These are phyloP conservation scores for Ophiothrix spiculata DNA, from an alignment of 35 echinoderm and acorn worm genomes.

Conservation along the genomic window DNA sequence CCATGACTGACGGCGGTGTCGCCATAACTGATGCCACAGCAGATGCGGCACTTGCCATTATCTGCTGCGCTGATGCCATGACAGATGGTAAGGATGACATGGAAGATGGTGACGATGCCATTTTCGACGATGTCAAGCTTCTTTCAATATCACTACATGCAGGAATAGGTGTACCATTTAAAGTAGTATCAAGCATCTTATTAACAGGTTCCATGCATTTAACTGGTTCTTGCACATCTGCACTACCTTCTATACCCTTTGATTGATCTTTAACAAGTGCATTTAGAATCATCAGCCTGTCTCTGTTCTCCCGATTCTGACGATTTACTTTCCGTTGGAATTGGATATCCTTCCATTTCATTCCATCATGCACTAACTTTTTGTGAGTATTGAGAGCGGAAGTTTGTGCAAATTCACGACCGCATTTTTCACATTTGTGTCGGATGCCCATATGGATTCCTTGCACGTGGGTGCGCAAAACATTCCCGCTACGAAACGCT, in stretches of 20 bases:
- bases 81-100: too few relatives aligned
- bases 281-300: not conserved
- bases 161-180: not conserved
- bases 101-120: not conserved
- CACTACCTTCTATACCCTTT: not conserved
- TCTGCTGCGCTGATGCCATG: too few relatives aligned
- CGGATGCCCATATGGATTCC: not conserved
- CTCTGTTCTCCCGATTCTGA: not conserved
- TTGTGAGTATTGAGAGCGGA: not conserved
- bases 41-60: too few relatives aligned
- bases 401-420: not conserved
- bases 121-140: not conserved
- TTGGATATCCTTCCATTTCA: slow-evolving; percentile 6
- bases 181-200: not conserved
- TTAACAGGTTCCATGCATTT: not conserved
- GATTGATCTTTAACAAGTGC: not conserved
- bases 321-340: not conserved
- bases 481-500: not conserved
- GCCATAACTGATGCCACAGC: not conserved
- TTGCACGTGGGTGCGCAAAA: not conserved
- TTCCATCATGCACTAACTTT: not conserved
- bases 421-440: not conserved
- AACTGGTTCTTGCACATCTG: not conserved
- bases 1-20: not conserved
- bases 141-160: not conserved